A percentile compares a stretch with the other conserved stretches of the same genome.
Conservation (phyloP, 2,113 vertebrate species). For the Syrrhaptes paradoxus region DNA sequence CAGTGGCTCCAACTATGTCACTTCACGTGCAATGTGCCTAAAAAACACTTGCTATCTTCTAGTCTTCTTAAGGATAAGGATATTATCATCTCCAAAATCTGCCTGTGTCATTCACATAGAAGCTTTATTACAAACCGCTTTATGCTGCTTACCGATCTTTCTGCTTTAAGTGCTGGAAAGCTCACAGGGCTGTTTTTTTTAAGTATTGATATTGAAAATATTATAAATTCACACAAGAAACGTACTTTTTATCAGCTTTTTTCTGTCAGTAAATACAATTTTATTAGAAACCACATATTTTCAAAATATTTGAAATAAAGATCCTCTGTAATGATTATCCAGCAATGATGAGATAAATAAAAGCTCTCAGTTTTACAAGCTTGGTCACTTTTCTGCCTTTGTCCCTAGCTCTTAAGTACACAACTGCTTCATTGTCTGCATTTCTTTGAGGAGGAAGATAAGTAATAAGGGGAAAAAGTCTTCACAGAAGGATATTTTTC, state of each 20-base stretch:
- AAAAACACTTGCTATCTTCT: not conserved
- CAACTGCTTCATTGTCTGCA: not conserved
- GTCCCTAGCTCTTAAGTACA: not conserved
- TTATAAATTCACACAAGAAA: not conserved
- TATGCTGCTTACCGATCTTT: not conserved
- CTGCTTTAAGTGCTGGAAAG: not conserved
- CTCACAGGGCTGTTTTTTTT: not conserved
- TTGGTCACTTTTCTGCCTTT: not conserved
- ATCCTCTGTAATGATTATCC: not conserved
- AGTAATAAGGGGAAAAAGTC: not conserved
- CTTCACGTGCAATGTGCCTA: not conserved
- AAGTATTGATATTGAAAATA: not conserved
- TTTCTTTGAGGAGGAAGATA: not conserved
- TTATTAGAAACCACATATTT: rapidly evolving
- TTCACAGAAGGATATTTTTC: not conserved
- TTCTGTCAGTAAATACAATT: not conserved
- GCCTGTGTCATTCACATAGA: not conserved
- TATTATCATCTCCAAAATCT: not conserved
- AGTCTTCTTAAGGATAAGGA: not conserved
- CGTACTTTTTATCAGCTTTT: not conserved
- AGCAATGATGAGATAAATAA: not conserved
- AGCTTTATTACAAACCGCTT: not conserved
- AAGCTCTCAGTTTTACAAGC: not conserved
- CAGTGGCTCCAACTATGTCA: not conserved
- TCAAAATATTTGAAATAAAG: not conserved